Base-by-base conservation (phyloP, 1,140 invertebrate genomes). In the Drosophila eugracilis region DNA sequence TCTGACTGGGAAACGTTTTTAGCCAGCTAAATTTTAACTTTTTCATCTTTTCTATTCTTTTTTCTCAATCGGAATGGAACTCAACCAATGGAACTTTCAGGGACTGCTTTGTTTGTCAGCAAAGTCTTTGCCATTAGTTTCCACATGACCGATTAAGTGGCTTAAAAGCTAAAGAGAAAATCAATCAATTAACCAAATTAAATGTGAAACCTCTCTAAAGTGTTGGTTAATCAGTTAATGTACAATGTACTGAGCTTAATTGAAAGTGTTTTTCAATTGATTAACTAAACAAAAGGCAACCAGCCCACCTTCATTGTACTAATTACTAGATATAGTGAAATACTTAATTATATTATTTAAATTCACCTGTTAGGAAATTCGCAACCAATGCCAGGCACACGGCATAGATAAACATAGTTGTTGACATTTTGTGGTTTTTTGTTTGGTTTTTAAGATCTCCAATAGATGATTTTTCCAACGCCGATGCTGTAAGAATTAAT, bases 351-450 rank as follows among this genome's bases (percentile, higher is more conserved):
- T 24, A 30, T 4, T 22, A 42, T 66, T 5, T 1, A 45, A 15
- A 48, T 39, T 90, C 53, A 90, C 88, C 88, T 78, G 88, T 80
- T 88, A 90, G 75, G 76, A 78, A 53, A 78, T 88, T 75, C 50
- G 57, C 59, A 41, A 69, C 65, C 48, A 89, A 54, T n/a, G 71
- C 75, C 28, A 90, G 69, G 71, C 85, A 75, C 48, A 88, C 67
- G 50, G 70, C 62, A 58, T 75, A 84, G 37, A 70, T 66, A 48
- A 84, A 42, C 5, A 26, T 32, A 28, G 59, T 55, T 28, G 59
- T 73, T 39, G 83, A 63, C 83, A 86, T 86, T 49, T 59, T 32
- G 32, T 39, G 44, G 59, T 36, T 67, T 22, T 34, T 66, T 7
- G 5, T 47, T 45, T 2, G 17, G 28, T 6, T 22, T 47, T 22